A percentile compares a stretch with the other conserved stretches of the same genome.
Conservation (phyloP, 2,113 vertebrate species). For the Brachypodius melanocephalos region DNA sequence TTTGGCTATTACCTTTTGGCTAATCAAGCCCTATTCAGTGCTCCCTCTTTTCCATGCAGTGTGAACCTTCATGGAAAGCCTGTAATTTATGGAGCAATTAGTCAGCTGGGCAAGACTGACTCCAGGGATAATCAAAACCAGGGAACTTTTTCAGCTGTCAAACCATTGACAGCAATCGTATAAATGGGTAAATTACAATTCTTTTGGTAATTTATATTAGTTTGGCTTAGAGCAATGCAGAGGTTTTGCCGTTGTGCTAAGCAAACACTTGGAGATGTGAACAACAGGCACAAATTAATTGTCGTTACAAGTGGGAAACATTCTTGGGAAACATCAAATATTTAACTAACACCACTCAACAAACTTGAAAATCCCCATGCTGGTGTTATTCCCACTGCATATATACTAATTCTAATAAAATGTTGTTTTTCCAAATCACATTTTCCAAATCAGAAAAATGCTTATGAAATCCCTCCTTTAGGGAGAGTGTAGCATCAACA, state of each 20-base stretch:
- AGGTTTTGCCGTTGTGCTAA: neutral
- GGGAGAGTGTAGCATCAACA: neutral
- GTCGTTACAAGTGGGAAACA: neutral
- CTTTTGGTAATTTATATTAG: neutral
- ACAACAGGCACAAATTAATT: conserved; percentile 16
- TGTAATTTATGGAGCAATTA: neutral
- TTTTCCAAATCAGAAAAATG: neutral
- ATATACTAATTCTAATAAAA: neutral
- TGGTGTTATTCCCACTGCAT: neutral
- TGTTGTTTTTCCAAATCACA: neutral
- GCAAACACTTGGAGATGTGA: neutral
- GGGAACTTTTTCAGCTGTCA: neutral
- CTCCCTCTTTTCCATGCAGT: neutral
- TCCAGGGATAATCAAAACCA: neutral
- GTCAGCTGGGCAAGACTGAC: neutral
- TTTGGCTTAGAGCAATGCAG: neutral
- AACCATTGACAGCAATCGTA: neutral
- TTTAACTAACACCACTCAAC: neutral
- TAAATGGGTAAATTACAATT: conserved; percentile 10
- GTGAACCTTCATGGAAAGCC: neutral
- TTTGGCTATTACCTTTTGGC: neutral
- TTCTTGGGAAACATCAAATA: neutral
- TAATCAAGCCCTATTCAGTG: neutral
- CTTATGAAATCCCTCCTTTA: neutral
- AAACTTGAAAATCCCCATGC: neutral